Evolutionary conservation across 1,140 invertebrate species (phyloP).

Genomic region (Hyposmocoma kahamanoa): DNA sequence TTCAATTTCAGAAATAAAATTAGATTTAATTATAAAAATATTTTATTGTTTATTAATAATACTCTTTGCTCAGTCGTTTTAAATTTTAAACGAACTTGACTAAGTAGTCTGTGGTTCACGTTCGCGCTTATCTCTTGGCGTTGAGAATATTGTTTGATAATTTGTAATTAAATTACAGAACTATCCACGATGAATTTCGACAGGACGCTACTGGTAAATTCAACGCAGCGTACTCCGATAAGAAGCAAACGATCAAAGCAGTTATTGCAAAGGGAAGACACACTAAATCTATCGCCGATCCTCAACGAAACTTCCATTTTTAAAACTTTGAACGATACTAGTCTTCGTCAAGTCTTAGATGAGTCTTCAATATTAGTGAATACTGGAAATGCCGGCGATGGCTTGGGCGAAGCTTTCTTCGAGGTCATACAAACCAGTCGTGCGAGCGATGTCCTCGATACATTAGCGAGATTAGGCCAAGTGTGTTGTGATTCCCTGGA

Average conservation of each 20-base stretch:
- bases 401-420: conserved; percentile 58
- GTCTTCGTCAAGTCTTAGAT: conserved; percentile 57
- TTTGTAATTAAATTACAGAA: not conserved
- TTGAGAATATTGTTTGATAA: too few species aligned
- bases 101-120: too few species aligned
- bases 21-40: too few species aligned
- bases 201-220: conserved; percentile 41
- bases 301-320: conserved; percentile 60
- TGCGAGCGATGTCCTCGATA: conserved; percentile 52
- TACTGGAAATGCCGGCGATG: conserved; percentile 44
- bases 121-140: too few species aligned
- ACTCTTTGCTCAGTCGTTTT: too few species aligned
- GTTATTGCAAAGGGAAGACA: conserved; percentile 50
- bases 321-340: conserved; percentile 64
- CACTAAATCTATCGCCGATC: conserved; percentile 58
- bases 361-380: conserved; percentile 53
- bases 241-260: conserved; percentile 42
- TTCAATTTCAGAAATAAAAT: too few species aligned
- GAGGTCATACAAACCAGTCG: conserved; percentile 66
- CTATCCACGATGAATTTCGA: conserved; percentile 39
- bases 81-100: too few species aligned
- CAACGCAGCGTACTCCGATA: conserved; percentile 46
- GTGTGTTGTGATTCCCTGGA: conserved; percentile 66
- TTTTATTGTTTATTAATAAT: too few species aligned
- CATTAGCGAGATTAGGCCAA: conserved; percentile 61